Base-by-base conservation (phyloP, 2,888 invertebrate species). In the Rhingia campestris region DNA sequence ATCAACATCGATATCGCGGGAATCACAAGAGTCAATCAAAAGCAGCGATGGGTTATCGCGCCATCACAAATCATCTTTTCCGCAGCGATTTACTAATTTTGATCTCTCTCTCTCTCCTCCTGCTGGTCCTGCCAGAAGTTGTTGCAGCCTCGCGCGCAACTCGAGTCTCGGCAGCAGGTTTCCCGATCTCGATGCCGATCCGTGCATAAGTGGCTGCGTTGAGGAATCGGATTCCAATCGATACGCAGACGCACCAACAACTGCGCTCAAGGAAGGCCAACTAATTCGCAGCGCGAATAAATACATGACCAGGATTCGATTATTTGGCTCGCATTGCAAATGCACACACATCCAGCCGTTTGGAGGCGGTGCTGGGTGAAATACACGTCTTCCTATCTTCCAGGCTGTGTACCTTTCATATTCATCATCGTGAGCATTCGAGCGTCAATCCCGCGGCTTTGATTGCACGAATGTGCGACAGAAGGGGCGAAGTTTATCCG, bases 1-100 rank as follows among this genome's bases (percentile, higher is more conserved):
- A 79, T 84, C 69, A 80, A 66, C 79, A 79, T 75, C 84, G 74
- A 75, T 79, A 84, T 84, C 74, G 61, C 74, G 69, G 56, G 64
- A 80, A 84, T 84, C 84, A 10, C 59, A 53, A 43, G 64, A 84
- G 79, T 84, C 84, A 84, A 84, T 84, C 84, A 84, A 84, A 84
- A 84, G 70, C 74, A 84, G 80, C 84, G 84, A 84, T 80, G 84
- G 84, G 84, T 84, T 84, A 84, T 84, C 84, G 84, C 84, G 84
- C 74, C 84, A 84, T 84, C 84, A 84, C 84, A 84, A 84, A 84
- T 84, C 84, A 84, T 84, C n/a, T 84, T 80, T 84, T 54, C 22
- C 22, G 22, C 84, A 84, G 84, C 84, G 84, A 84, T 84, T 84
- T 84, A 84, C 84, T 84, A 84, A 84, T 84, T 84, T 80, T 66